Base-by-base conservation (phyloP, 2,797 vertebrate species). In the Rhinella marina region DNA sequence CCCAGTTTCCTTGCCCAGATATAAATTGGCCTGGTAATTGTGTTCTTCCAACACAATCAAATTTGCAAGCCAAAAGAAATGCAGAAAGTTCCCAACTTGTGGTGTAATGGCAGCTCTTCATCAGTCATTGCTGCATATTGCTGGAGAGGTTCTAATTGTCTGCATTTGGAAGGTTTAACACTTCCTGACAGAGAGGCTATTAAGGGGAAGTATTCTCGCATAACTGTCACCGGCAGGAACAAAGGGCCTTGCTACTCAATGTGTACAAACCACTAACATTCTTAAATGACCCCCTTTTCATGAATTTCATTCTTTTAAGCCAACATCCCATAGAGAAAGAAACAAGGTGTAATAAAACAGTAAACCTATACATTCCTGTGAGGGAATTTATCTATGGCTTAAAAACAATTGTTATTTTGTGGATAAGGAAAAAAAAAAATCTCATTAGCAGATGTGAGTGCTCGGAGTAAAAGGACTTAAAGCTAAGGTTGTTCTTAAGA, bases 131-230 rank as follows among this genome's bases (percentile, higher is more conserved):
- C 93, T 94, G 95, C 94, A 93, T 96, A 96, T 95, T 96, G 95
- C 94, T 95, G 92, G 82, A 76, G 94, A 93, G 95, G 94, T 95
- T 95, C 94, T 96, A 97, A 98, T 97, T 97, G 96, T 98, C 95
- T 90, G 92, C 95, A 94, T 97, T 98, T 95, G 95, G 96, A 96
- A 95, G 95, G 95, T 97, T 97, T 97, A 97, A 97, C 97, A 96
- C 96, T 97, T 97, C 96, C 96, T 96, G 96, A 96, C 95, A 95
- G 95, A 96, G 95, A 96, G 96, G 95, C 96, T 96, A 95, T 97
- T 97, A 96, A 96, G 92, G 94, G 94, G 91, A 95, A 96, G 96
- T 96, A 96, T 96, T 96, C 95, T 96, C 95, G 95, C 95, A 95
- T 96, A 96, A 96, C 96, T 97, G 96, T 96, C 96, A 96, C 92